A percentile compares a stretch with the other conserved stretches of the same genome.
phyloP scores from a whole-genome alignment of 2,797 vertebrate genomes.

The Amblyraja radiata region DNA sequence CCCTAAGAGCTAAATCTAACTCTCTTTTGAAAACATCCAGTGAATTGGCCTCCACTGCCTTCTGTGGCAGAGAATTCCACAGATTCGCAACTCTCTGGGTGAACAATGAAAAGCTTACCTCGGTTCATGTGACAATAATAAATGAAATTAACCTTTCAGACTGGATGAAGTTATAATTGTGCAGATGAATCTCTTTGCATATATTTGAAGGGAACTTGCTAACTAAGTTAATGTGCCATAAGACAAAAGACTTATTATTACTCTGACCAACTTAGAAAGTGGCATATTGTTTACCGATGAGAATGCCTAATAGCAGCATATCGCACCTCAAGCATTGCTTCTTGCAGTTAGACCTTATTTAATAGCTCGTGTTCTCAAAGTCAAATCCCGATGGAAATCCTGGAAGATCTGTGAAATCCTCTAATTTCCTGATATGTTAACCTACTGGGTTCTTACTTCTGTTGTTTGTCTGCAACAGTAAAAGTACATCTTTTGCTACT shows the following conservation, averaged over 20 bases:
- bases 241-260: slow-evolving; percentile 11
- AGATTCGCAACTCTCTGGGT: too few species aligned
- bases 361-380: neutral
- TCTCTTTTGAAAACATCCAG: too few species aligned
- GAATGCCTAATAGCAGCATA: neutral
- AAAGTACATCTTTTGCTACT: neutral
- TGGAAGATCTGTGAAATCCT: neutral
- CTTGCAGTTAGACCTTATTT: slow-evolving; percentile 9
- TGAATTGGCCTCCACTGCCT: too few species aligned
- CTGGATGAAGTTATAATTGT: neutral
- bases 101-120: too few species aligned
- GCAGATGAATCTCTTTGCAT: neutral
- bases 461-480: neutral
- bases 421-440: neutral
- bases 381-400: neutral
- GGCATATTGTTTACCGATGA: neutral
- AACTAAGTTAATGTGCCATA: neutral
- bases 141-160: neutral
- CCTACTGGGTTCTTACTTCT: neutral
- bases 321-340: slow-evolving; percentile 12
- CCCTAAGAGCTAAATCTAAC: too few species aligned
- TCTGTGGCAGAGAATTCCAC: too few species aligned
- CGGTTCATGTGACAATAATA: too few species aligned
- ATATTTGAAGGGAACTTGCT: slow-evolving; percentile 15
- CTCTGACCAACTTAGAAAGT: neutral